Conservation (phyloP, 2,113 vertebrate genomes). For the Crocuta crocuta region DNA sequence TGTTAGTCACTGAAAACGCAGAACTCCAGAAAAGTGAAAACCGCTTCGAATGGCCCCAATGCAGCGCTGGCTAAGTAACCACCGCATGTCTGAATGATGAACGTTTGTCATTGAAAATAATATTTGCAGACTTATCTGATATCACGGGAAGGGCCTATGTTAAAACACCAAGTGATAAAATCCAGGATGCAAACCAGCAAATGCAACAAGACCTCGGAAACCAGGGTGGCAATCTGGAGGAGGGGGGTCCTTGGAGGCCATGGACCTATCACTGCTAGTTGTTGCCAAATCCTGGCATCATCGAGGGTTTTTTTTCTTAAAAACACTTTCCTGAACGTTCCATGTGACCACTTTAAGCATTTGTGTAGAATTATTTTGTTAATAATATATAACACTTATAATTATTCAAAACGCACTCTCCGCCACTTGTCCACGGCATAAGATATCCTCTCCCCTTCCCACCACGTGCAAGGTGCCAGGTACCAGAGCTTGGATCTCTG, state of each 20-base stretch:
- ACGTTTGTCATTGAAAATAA: neutral
- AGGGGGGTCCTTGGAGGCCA: neutral
- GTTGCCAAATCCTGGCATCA: neutral
- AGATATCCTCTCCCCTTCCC: neutral
- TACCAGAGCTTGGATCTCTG: neutral
- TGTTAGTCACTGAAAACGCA: neutral
- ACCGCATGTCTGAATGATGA: neutral
- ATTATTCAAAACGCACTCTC: neutral
- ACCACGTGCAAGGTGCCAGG: neutral
- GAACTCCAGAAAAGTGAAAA: neutral
- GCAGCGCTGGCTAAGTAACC: neutral
- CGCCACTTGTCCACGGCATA: neutral
- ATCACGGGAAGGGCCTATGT: neutral
- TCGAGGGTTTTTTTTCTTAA: neutral
- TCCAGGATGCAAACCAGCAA: neutral
- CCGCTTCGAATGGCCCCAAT: neutral
- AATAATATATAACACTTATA: neutral
- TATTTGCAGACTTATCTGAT: neutral
- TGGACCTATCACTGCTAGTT: accelerated
- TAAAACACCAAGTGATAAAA: neutral
- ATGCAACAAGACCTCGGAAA: accelerated
- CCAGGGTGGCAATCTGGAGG: accelerated
- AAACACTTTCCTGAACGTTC: neutral
- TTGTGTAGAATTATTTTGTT: neutral
- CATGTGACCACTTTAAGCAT: neutral